Percentiles rank a stretch among this genome's conserved stretches.
phyloP scores from a whole-genome alignment of 2,888 invertebrate species.

The Seira sanloemensis region DNA sequence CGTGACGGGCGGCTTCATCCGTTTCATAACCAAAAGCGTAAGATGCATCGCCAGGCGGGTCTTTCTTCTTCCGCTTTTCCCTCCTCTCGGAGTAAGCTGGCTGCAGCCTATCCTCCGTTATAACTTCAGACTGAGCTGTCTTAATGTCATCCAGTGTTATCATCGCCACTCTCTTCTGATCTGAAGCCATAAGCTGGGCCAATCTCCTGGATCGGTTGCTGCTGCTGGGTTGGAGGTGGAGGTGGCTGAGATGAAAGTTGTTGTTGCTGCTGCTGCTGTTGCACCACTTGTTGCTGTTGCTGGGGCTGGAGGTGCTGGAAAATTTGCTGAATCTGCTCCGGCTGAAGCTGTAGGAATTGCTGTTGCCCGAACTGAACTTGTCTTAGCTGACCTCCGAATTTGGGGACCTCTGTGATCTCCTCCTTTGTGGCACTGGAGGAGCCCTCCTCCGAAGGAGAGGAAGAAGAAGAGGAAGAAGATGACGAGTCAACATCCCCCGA shows the following conservation, averaged over 20 bases:
- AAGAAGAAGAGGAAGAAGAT: constrained; percentile 38
- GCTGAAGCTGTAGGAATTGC: constrained; percentile 32
- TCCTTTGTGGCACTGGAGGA: constrained; percentile 38
- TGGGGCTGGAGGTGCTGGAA: neutral
- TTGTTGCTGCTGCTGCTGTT: constrained; percentile 38
- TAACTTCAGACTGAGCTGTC: constrained; percentile 44
- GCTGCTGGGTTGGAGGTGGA: neutral
- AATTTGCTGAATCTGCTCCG: neutral
- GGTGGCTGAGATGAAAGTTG: constrained; percentile 27
- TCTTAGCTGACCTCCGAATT: neutral
- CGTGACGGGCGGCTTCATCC: constrained; percentile 65
- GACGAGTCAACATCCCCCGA: constrained; percentile 32
- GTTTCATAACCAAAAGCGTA: constrained; percentile 69
- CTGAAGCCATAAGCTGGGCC: constrained; percentile 50
- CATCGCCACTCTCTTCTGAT: constrained; percentile 23
- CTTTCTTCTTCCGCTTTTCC: constrained; percentile 35
- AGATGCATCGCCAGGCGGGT: constrained; percentile 57
- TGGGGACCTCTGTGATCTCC: constrained; percentile 44
- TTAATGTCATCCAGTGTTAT: constrained; percentile 51
- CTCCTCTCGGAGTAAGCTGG: constrained; percentile 53
- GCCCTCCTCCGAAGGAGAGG: constrained; percentile 38
- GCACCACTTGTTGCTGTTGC: constrained; percentile 20
- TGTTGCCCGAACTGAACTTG: constrained; percentile 19
- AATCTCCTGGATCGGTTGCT: constrained; percentile 18
- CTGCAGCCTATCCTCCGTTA: constrained; percentile 53